phyloP scores from a whole-genome alignment of 2,797 vertebrate species.

The Enteromius trimaculatus region DNA sequence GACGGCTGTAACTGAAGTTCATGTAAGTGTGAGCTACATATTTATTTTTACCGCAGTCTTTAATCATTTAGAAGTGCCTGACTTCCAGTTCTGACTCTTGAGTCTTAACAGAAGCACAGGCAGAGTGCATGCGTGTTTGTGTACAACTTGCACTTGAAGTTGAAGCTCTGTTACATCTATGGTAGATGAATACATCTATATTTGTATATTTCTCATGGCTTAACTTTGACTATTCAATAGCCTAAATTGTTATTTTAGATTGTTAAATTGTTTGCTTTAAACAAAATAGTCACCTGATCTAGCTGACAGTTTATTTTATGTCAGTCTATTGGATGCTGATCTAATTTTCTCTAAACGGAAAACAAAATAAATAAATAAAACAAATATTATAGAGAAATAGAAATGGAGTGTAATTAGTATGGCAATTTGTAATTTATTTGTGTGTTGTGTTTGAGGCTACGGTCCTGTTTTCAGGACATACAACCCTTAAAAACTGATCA shows the following conservation, averaged over 20 bases:
- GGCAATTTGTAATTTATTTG: slow-evolving; percentile 43
- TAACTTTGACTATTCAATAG: background rate
- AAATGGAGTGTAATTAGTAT: background rate
- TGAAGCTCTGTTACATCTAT: background rate
- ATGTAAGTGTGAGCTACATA: slow-evolving; percentile 4
- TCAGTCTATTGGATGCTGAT: background rate
- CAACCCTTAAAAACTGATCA: slow-evolving; percentile 27
- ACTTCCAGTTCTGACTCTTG: slow-evolving; percentile 42
- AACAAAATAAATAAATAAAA: background rate
- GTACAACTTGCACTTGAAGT: background rate
- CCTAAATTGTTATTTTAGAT: background rate
- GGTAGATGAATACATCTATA: background rate
- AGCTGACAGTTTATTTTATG: background rate
- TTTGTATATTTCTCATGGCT: background rate
- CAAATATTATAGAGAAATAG: background rate
- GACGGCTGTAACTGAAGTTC: background rate
- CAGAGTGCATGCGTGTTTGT: background rate
- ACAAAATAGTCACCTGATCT: background rate
- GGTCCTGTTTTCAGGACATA: slow-evolving; percentile 29
- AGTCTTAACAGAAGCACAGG: slow-evolving; percentile 17
- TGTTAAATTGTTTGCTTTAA: background rate
- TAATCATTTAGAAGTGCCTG: slow-evolving; percentile 35
- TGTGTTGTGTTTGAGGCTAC: slow-evolving; percentile 50
- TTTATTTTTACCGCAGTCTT: slow-evolving; percentile 39
- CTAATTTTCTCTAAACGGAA: background rate